phyloP scores from a whole-genome alignment of 2,888 invertebrate species.

The Drosophila atripex region DNA sequence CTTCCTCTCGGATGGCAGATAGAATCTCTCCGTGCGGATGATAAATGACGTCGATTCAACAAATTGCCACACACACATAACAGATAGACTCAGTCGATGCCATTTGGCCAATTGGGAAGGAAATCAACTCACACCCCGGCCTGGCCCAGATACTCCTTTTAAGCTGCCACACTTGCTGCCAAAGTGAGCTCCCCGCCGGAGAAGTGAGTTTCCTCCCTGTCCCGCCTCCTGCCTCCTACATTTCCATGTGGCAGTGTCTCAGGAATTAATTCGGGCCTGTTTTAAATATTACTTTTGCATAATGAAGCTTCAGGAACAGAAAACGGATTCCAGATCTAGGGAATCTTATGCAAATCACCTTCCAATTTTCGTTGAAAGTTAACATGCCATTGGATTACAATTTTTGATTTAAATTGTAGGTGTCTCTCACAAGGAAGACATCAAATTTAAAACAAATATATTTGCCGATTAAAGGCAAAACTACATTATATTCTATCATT shows the following conservation, averaged over 20 bases:
- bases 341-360: constrained; percentile 28
- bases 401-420: background rate
- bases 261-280: constrained; percentile 34
- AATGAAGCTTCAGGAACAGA: constrained; percentile 14
- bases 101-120: constrained; percentile 78
- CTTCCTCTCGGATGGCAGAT: constrained; percentile 16
- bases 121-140: constrained; percentile 70
- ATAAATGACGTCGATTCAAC: constrained; percentile 80
- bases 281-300: constrained; percentile 36
- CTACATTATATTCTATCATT: no score
- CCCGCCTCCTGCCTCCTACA: constrained; percentile 8
- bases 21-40: constrained; percentile 66
- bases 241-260: constrained; percentile 40
- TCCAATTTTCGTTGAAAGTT: constrained; percentile 15
- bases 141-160: constrained; percentile 19
- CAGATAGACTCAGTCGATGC: constrained; percentile 46
- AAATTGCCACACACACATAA: constrained; percentile 73
- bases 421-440: background rate
- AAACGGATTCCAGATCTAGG: constrained; percentile 6
- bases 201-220: background rate
- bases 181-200: constrained; percentile 9
- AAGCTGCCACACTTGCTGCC: constrained; percentile 8
- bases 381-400: constrained; percentile 10
- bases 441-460: background rate
- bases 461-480: background rate